Percentiles rank a stretch among this genome's conserved stretches.
Evolutionary conservation across 2,888 invertebrate genomes (phyloP).

Genomic region (Xestobium rufovillosum): DNA sequence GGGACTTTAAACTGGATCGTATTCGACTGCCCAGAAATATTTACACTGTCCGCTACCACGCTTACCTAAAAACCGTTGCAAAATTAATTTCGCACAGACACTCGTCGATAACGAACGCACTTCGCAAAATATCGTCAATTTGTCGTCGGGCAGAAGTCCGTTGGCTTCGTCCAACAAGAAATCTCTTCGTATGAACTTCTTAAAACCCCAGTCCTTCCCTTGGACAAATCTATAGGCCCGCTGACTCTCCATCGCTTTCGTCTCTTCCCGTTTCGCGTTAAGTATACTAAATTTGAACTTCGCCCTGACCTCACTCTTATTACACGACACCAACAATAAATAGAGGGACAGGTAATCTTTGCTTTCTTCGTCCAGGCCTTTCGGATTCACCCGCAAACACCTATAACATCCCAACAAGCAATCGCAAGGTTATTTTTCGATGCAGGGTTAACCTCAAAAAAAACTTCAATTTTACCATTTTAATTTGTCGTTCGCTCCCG

Average conservation of each 20-base stretch:
- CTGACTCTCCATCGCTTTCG: constrained; percentile 97
- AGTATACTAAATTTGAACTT: constrained; percentile 99
- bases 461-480: constrained; percentile 69
- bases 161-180: constrained; percentile 98
- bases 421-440: not conserved
- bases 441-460: constrained; percentile 3
- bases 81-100: too few species aligned
- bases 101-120: too few species aligned
- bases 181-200: constrained; percentile 98
- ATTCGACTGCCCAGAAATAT: constrained; percentile 97
- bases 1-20: constrained; percentile 96
- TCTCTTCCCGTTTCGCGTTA: constrained; percentile 99
- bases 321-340: constrained; percentile 97
- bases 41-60: constrained; percentile 98
- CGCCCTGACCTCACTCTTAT: constrained; percentile 99
- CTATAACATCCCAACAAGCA: constrained; percentile 42
- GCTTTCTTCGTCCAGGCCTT: constrained; percentile 99
- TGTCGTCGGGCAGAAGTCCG: constrained; percentile 96
- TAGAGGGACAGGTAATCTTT: constrained; percentile 99
- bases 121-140: constrained; percentile 99
- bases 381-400: constrained; percentile 99
- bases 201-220: constrained; percentile 99
- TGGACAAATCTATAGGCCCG: constrained; percentile 99
- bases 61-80: constrained; percentile 63
- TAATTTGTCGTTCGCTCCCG: constrained; percentile 98